phyloP scores from a whole-genome alignment of 2,888 invertebrate genomes.

The Spialia ferax region DNA sequence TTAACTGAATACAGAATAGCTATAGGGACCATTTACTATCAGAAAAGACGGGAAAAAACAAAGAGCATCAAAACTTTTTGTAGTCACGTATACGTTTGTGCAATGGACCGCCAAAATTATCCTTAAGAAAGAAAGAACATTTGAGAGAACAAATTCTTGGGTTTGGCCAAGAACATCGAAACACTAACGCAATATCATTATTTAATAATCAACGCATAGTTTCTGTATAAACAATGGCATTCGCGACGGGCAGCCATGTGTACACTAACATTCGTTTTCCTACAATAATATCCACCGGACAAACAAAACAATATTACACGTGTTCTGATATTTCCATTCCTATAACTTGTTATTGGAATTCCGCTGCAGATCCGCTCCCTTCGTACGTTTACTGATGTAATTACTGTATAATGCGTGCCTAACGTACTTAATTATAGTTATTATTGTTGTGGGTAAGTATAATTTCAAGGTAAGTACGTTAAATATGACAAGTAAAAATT shows the following conservation, averaged over 20 bases:
- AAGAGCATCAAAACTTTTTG: too few species aligned
- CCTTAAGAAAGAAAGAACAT: too few species aligned
- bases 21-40: too few species aligned
- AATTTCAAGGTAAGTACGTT: too few species aligned
- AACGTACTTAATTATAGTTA: not conserved
- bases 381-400: not conserved
- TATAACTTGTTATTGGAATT: conserved; percentile 9
- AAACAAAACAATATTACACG: conserved; percentile 6
- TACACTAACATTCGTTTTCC: conserved; percentile 3
- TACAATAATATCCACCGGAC: not conserved
- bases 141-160: too few species aligned
- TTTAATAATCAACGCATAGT: not conserved
- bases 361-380: not conserved
- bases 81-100: too few species aligned
- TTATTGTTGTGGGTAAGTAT: too few species aligned
- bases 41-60: too few species aligned
- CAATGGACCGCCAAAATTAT: too few species aligned
- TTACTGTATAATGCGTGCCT: not conserved
- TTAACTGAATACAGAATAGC: too few species aligned
- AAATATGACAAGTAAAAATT: too few species aligned
- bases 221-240: conserved; percentile 1
- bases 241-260: not conserved
- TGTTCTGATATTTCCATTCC: not conserved
- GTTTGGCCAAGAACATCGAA: too few species aligned
- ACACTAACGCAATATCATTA: not conserved